These are phyloP conservation scores for Brachionus koreanus DNA, from an alignment of 1,140 invertebrate species.

Conservation along the genomic window DNA sequence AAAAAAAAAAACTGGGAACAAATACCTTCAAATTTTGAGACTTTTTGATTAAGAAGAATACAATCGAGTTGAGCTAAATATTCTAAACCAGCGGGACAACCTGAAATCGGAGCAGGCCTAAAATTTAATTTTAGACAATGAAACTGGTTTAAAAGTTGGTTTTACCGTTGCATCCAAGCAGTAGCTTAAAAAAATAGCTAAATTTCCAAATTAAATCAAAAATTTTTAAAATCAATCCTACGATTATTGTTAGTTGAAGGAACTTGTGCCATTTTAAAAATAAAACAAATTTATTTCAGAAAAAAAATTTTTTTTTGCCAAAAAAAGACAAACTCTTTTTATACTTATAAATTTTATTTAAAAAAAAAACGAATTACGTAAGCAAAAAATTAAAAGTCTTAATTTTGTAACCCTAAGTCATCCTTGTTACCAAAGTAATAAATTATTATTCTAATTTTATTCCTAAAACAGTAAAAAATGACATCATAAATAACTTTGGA, in stretches of 20 bases:
- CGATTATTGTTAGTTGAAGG: background rate
- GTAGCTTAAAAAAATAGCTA: background rate
- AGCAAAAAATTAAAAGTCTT: too few relatives aligned
- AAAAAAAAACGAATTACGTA: too few relatives aligned
- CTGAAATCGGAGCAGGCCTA: constrained; percentile 66
- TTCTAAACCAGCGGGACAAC: constrained; percentile 83
- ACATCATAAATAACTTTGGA: too few relatives aligned
- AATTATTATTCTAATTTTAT: too few relatives aligned
- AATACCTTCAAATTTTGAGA: constrained; percentile 75
- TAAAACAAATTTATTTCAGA: too few relatives aligned
- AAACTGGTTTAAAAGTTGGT: background rate
- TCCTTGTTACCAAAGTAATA: too few relatives aligned
- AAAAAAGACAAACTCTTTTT: too few relatives aligned
- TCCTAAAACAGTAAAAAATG: too few relatives aligned
- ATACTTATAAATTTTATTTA: too few relatives aligned
- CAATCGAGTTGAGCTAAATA: constrained; percentile 85
- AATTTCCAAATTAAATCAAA: background rate
- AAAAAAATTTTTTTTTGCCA: too few relatives aligned
- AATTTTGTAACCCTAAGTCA: too few relatives aligned
- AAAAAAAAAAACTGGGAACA: background rate
- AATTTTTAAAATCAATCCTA: too few relatives aligned
- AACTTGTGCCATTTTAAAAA: background rate
- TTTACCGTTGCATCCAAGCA: background rate
- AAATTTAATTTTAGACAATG: background rate
- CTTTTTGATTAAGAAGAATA: constrained; percentile 78